A percentile compares a stretch with the other conserved stretches of the same genome.
Evolutionary conservation across 2,888 invertebrate species (phyloP).

Genomic region (Poecilus cupreus): DNA sequence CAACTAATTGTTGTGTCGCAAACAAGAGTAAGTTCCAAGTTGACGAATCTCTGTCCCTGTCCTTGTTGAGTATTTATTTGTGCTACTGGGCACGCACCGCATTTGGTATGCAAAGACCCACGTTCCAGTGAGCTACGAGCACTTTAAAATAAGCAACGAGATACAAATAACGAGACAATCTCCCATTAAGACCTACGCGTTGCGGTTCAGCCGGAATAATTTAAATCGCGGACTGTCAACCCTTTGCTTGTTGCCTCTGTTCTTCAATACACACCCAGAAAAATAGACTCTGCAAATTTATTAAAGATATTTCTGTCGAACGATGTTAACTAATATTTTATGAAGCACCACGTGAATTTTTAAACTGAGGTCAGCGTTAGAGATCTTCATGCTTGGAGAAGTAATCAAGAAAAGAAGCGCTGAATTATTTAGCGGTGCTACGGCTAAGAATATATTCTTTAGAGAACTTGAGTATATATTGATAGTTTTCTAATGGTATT

Average conservation of each 20-base stretch:
- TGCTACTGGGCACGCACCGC: not conserved
- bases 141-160: slow-evolving; percentile 34
- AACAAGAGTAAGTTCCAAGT: too few species aligned
- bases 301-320: slow-evolving; percentile 30
- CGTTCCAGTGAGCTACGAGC: not conserved
- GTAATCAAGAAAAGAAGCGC: not conserved
- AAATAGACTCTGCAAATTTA: not conserved
- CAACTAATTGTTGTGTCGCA: too few species aligned
- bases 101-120: slow-evolving; percentile 14
- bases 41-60: too few species aligned
- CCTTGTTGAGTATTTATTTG: slow-evolving; percentile 2
- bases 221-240: slow-evolving; percentile 24
- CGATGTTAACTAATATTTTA: slow-evolving; percentile 30
- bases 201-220: slow-evolving; percentile 5
- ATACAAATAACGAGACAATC: slow-evolving; percentile 34
- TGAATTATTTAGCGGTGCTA: slow-evolving; percentile 4
- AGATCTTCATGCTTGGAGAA: not conserved
- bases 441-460: slow-evolving; percentile 1
- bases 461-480: too few species aligned
- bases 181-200: not conserved
- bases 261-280: not conserved
- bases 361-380: slow-evolving; percentile 2
- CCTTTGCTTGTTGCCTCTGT: slow-evolving; percentile 23
- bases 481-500: too few species aligned
- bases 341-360: slow-evolving; percentile 9